Conservation (phyloP, 2,888 invertebrate genomes). For the Eudemis profundana region DNA sequence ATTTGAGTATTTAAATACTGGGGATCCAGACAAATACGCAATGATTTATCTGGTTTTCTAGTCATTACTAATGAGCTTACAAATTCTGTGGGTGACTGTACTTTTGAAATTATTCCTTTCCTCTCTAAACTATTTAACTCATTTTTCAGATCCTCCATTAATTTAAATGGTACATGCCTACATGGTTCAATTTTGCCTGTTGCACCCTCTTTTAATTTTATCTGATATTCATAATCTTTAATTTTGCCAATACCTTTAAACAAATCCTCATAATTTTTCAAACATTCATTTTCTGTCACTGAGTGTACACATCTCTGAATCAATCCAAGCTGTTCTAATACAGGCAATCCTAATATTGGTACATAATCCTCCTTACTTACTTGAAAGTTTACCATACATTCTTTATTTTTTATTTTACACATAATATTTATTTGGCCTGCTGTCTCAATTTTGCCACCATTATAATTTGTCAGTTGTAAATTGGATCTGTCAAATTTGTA, state of each 20-base stretch:
- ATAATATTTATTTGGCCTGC: slow-evolving; percentile 9
- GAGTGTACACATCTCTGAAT: background rate
- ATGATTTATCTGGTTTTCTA: slow-evolving; percentile 13
- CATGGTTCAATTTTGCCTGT: slow-evolving; percentile 15
- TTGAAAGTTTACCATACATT: slow-evolving; percentile 1
- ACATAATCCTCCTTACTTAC: slow-evolving; percentile 13
- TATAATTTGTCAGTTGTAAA: background rate
- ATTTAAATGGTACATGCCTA: slow-evolving; percentile 20
- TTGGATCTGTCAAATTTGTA: background rate
- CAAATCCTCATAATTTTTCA: slow-evolving; percentile 14
- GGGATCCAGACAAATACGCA: slow-evolving; percentile 19
- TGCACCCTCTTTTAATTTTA: slow-evolving; percentile 13
- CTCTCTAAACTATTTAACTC: slow-evolving; percentile 10
- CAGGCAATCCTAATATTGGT: slow-evolving; percentile 18
- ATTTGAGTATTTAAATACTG: slow-evolving; percentile 28
- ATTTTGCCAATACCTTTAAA: slow-evolving; percentile 23
- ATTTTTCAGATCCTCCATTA: background rate
- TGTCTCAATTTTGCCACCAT: background rate
- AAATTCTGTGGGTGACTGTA: slow-evolving; percentile 25
- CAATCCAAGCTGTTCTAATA: background rate
- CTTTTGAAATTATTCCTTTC: slow-evolving; percentile 16
- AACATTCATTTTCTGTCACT: background rate
- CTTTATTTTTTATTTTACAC: slow-evolving; percentile 4
- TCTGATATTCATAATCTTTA: slow-evolving; percentile 18
- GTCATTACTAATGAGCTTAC: slow-evolving; percentile 25